Conservation (phyloP, 2,797 vertebrate genomes). For the Acanthurus tractus region DNA sequence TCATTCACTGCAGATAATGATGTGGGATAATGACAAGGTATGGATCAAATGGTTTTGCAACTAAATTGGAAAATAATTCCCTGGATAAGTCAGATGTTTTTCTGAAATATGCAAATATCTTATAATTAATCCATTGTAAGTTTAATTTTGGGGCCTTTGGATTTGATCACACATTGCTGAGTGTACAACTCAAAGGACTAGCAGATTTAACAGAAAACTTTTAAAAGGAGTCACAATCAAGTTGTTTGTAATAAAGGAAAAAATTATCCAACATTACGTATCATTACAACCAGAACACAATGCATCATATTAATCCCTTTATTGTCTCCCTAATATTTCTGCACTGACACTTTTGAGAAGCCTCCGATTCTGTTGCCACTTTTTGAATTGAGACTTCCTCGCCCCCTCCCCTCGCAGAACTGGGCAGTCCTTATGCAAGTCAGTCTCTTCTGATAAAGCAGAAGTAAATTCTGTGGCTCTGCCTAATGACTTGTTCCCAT, state of each 20-base stretch:
- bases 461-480: conserved; percentile 25
- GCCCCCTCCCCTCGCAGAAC: background rate
- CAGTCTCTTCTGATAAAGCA: conserved; percentile 46
- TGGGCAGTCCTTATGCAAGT: conserved; percentile 30
- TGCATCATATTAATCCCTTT: background rate
- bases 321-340: background rate
- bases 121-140: no score
- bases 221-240: background rate
- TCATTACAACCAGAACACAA: background rate
- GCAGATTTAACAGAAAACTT: background rate
- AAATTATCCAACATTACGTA: background rate
- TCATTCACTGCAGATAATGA: background rate
- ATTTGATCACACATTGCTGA: no score
- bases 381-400: conserved; percentile 5
- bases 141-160: no score
- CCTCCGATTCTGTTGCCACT: background rate
- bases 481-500: conserved; percentile 72
- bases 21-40: no score
- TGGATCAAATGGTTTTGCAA: no score
- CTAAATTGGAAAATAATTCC: no score
- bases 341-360: background rate
- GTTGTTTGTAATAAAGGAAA: background rate
- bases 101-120: no score
- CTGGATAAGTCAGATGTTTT: no score
- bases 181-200: no score